Percentiles rank a stretch among this genome's conserved stretches.
Evolutionary conservation across 92 coral and sea anemone genomes (phyloP).

Genomic region (Porites cylindrica): DNA sequence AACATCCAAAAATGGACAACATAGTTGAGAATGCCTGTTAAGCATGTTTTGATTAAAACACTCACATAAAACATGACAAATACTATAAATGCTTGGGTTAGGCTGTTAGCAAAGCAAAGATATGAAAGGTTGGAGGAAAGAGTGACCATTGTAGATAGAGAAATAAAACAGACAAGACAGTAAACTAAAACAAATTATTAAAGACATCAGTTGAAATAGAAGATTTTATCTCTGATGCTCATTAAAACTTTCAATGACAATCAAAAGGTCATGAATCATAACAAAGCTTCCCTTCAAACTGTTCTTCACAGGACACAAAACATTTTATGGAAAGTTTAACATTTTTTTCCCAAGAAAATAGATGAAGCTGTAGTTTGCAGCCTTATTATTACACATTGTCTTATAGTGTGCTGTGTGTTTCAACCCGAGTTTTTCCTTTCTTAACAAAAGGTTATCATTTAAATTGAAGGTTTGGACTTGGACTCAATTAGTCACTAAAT

Average conservation of each 20-base stretch:
- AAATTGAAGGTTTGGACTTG: background rate
- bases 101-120: conserved; percentile 14
- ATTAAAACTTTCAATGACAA: background rate
- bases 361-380: too few relatives aligned
- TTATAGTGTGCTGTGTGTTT: too few relatives aligned
- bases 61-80: background rate
- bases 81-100: background rate
- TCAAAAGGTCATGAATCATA: background rate
- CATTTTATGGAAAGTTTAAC: background rate
- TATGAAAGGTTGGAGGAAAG: background rate
- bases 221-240: background rate
- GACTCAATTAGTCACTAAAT: background rate
- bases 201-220: background rate
- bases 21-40: background rate
- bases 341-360: too few relatives aligned
- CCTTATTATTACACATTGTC: too few relatives aligned
- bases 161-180: conserved; percentile 7
- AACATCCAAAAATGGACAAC: background rate
- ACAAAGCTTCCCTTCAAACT: background rate
- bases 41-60: background rate
- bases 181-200: background rate
- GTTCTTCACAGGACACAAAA: background rate
- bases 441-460: too few relatives aligned
- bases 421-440: too few relatives aligned
- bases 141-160: background rate